Percentiles rank a stretch among this genome's conserved stretches.
These are phyloP conservation scores for Pterostichus niger DNA, from an alignment of 2,888 invertebrate genomes.

Conservation along the genomic window DNA sequence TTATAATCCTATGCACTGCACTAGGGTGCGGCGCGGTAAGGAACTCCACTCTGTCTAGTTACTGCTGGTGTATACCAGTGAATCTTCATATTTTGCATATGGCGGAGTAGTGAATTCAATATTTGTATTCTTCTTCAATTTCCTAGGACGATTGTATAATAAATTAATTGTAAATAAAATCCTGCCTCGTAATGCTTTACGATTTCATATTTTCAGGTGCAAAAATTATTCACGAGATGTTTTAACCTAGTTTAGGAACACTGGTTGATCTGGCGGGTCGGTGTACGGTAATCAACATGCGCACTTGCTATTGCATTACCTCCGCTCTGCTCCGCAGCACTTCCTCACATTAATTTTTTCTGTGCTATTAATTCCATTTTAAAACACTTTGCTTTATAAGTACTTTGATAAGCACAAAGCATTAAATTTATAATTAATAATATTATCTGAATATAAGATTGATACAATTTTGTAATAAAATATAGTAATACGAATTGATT, in stretches of 20 bases:
- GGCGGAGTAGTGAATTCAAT: not conserved
- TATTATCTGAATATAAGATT: conserved; percentile 8
- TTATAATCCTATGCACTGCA: conserved; percentile 69
- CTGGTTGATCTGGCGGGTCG: conserved; percentile 41
- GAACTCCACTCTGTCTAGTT: conserved; percentile 66
- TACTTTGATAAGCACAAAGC: not conserved
- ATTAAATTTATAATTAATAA: conserved; percentile 12
- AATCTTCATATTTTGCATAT: not conserved
- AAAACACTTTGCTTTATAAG: conserved; percentile 3
- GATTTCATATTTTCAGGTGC: not conserved
- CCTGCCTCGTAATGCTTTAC: too few relatives aligned
- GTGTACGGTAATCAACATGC: conserved; percentile 57
- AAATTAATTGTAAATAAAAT: too few relatives aligned
- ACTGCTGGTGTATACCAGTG: conserved; percentile 61
- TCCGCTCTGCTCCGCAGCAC: not conserved
- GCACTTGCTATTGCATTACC: conserved; percentile 50
- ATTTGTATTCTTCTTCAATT: too few relatives aligned
- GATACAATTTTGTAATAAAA: not conserved
- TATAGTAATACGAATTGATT: not conserved
- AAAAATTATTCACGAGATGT: not conserved
- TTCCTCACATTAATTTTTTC: conserved; percentile 31
- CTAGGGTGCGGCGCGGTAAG: conserved; percentile 69
- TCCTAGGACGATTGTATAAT: too few relatives aligned
- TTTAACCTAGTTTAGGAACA: not conserved
- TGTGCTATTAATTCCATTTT: conserved; percentile 14